Percentiles rank a stretch among this genome's conserved stretches.
These are phyloP conservation scores for Pristionchus exspectatus DNA, from an alignment of 2,888 invertebrate species.

Conservation along the genomic window DNA sequence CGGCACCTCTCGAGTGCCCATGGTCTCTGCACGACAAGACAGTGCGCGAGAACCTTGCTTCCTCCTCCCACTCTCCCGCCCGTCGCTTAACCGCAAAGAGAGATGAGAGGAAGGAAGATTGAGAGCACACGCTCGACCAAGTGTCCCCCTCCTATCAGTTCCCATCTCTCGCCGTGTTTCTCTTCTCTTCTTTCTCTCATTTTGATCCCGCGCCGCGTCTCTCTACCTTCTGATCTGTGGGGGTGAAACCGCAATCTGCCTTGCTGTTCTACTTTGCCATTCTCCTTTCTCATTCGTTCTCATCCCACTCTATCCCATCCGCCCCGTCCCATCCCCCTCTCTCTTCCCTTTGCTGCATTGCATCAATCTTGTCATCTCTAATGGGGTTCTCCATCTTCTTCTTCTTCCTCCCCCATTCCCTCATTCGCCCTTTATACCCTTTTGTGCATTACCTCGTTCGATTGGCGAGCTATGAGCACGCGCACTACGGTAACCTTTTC, in stretches of 20 bases:
- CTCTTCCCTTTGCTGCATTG: not conserved
- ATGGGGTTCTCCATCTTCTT: conserved; percentile 41
- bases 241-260: conserved; percentile 4
- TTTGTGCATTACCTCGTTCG: not conserved
- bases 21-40: not conserved
- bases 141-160: conserved; percentile 21
- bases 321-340: not conserved
- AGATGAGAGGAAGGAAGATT: not conserved
- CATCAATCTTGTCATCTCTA: conserved; percentile 47
- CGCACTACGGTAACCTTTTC: not conserved
- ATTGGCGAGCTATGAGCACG: not conserved
- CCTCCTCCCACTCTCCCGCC: not conserved
- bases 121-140: not conserved
- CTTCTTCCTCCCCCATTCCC: not conserved
- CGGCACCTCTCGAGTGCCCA: no score
- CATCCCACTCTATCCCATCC: not conserved
- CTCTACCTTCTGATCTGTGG: not conserved
- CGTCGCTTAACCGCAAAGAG: not conserved
- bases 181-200: not conserved
- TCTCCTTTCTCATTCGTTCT: conserved; percentile 18
- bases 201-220: not conserved
- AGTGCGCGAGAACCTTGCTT: not conserved
- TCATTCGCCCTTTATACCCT: not conserved
- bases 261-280: not conserved
- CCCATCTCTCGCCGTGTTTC: not conserved